These are phyloP conservation scores for Hypolimnas misippus DNA, from an alignment of 2,888 invertebrate genomes.

Conservation along the genomic window DNA sequence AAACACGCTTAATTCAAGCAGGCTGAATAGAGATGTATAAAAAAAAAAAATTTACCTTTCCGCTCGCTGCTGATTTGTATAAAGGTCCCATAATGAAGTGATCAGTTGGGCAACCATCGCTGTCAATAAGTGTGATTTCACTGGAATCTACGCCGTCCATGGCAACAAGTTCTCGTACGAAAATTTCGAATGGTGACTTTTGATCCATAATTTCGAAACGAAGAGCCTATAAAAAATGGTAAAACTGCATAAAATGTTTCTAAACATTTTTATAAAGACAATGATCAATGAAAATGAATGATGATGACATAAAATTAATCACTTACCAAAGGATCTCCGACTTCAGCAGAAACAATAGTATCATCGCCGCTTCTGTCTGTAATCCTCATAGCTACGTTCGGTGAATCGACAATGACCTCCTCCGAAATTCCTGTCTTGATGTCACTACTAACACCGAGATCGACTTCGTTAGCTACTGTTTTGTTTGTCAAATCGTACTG, in stretches of 20 bases:
- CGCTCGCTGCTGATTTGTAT: conserved; percentile 90
- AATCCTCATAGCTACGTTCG: conserved; percentile 97
- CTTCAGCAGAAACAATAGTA: conserved; percentile 94
- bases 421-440: conserved; percentile 93
- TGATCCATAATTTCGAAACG: conserved; percentile 96
- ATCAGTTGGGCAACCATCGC: conserved; percentile 96
- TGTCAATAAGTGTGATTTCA: conserved; percentile 96
- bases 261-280: neutral
- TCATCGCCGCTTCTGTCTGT: conserved; percentile 93
- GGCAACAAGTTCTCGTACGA: conserved; percentile 96
- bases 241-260: neutral
- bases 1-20: too few species aligned
- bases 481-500: conserved; percentile 97
- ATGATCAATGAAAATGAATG: conserved; percentile 4
- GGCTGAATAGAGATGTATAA: too few species aligned
- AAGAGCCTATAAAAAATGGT: conserved; percentile 83
- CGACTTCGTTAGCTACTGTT: conserved; percentile 96
- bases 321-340: conserved; percentile 93
- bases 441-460: conserved; percentile 94
- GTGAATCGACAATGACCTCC: conserved; percentile 96
- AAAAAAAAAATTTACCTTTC: conserved; percentile 85
- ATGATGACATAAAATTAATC: too few species aligned
- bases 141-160: conserved; percentile 97
- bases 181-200: conserved; percentile 97
- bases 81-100: conserved; percentile 97